Base-by-base conservation (phyloP, 1,140 invertebrate genomes). In the Drosophila fuyamai region DNA sequence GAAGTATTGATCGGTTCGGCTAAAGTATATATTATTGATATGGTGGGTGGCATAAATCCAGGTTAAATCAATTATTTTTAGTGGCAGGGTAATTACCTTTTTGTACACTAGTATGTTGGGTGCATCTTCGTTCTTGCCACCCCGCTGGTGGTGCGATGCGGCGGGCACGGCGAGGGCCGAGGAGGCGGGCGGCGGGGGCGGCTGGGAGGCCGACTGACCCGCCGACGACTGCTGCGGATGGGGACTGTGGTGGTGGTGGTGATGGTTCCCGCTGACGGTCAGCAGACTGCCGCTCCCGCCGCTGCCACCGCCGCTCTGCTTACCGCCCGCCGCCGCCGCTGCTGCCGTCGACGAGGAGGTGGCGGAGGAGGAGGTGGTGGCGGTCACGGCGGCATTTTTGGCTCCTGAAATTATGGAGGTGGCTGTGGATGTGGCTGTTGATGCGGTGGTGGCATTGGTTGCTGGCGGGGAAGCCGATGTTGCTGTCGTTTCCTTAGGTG, bases 81-180 rank as follows among this genome's bases (percentile, higher is more conserved):
- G 6, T 32, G 29, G 29, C 29, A 32, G 29, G 0, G 5, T 8
- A 14, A 18, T 74, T 56, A 92, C 92, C 90, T 92, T 92, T 61
- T 92, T 92, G 56, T 92, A 92, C 13, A 92, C 92, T 29, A 92
- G 56, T 51, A 92, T 92, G 48, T 92, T 92, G 36, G 92, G 92
- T n/a, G 92, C 91, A 82, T 92, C 92, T 59, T 92, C 91, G 57
- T 90, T 91, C 50, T 79, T 90, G 47, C 73, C 81, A 41, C 79
- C 73, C 27, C 79, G 63, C 60, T 92, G 79, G 44, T 92, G 79
- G 43, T 81, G 47, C 47, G 72, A 76, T 38, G 76, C 54, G 38
- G 68, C 47, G n/a, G 60, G 68, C 38, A 72, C 67, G 5, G 56
- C 59, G 27, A 56, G 27, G 12, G 72, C 32, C 40, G 53, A 44